Conservation (phyloP, 1,140 invertebrate genomes). For the Drosophila quadrilineata region DNA sequence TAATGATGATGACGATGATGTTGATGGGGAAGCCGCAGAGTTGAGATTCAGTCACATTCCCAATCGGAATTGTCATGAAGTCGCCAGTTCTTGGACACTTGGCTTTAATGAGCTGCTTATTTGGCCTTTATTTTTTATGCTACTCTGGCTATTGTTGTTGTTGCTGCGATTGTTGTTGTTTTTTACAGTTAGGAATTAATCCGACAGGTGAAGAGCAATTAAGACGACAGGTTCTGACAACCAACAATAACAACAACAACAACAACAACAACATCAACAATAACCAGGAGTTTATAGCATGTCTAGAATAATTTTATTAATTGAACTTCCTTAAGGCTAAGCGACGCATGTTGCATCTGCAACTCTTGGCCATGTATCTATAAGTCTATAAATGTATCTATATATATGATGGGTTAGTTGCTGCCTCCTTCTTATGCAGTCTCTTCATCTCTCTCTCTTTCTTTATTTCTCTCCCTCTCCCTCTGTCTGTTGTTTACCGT, state of each 20-base stretch:
- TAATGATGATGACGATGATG: too few species aligned
- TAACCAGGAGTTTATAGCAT: conserved; percentile 28
- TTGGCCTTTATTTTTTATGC: conserved; percentile 14
- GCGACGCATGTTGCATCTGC: neutral
- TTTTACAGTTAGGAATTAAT: conserved; percentile 74
- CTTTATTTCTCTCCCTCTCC: conserved; percentile 83
- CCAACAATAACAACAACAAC: conserved; percentile 22
- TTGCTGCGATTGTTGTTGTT: conserved; percentile 43
- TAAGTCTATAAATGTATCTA: conserved; percentile 32
- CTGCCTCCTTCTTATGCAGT: neutral
- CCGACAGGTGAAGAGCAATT: conserved; percentile 45
- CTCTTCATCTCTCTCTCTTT: conserved; percentile 2
- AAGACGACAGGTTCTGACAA: conserved; percentile 41
- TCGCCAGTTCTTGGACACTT: conserved; percentile 32
- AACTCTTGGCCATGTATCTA: neutral
- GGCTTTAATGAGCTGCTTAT: conserved; percentile 46
- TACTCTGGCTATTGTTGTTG: conserved; percentile 30
- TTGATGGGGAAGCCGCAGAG: too few species aligned
- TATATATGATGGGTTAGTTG: neutral
- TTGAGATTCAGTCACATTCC: conserved; percentile 28
- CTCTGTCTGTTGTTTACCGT: conserved; percentile 82
- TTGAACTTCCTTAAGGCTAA: conserved; percentile 46
- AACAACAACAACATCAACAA: conserved; percentile 45
- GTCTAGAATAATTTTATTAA: conserved; percentile 67
- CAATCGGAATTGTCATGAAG: conserved; percentile 35